Conservation (phyloP, 2,113 vertebrate species). For the Thalassoma bifasciatum region DNA sequence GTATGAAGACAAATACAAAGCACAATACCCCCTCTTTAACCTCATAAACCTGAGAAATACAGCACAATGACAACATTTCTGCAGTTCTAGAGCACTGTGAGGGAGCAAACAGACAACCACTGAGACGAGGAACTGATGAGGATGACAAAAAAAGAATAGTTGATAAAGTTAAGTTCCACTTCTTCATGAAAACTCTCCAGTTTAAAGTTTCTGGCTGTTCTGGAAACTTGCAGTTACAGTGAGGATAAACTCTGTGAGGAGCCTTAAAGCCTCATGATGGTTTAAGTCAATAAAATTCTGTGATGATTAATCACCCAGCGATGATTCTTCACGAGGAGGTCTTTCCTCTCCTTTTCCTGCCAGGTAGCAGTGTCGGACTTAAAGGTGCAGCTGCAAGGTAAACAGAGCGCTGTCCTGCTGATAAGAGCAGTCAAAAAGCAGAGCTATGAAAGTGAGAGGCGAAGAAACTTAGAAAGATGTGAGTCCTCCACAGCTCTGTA, state of each 20-base stretch:
- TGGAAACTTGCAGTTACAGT: neutral
- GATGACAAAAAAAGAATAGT: slow-evolving; percentile 3
- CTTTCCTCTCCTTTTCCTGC: slow-evolving; percentile 11
- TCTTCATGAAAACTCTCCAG: neutral
- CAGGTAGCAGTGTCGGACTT: slow-evolving; percentile 53
- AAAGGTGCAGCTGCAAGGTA: slow-evolving; percentile 31
- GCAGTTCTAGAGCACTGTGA: no score
- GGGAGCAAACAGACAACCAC: neutral
- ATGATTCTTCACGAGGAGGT: slow-evolving; percentile 7
- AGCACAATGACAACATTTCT: neutral
- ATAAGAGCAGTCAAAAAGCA: slow-evolving; percentile 52
- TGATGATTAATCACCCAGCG: slow-evolving; percentile 19
- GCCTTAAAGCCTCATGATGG: neutral
- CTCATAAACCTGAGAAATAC: neutral
- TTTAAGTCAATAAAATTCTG: slow-evolving; percentile 1
- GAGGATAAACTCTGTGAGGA: neutral
- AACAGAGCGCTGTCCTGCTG: slow-evolving; percentile 46
- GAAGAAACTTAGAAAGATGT: slow-evolving; percentile 55
- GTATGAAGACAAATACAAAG: no score
- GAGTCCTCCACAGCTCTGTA: slow-evolving; percentile 54
- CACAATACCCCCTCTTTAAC: no score
- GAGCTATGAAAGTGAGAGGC: slow-evolving; percentile 63
- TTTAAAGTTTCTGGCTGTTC: slow-evolving; percentile 1
- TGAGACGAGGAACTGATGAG: no score
- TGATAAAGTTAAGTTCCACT: neutral